Evolutionary conservation across 1,140 invertebrate genomes (phyloP), one percentile per base, ranked within the genome.

Genomic region (Neuroterus valhalla): DNA sequence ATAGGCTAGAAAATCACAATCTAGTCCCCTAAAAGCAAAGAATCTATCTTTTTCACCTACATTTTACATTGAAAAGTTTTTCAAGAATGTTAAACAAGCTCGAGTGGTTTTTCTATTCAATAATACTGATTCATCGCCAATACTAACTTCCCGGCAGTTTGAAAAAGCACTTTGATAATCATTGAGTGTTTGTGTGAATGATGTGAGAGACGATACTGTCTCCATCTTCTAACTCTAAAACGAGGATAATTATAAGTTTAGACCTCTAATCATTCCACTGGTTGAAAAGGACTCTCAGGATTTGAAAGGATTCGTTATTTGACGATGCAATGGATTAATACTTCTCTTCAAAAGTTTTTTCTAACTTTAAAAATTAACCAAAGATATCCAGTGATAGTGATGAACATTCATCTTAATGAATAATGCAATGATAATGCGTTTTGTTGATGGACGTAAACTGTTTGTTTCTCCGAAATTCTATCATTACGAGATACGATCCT

Each of bases 1-100:
- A 15, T 62, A 62, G 55, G 55, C 55, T 62, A 62, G 31, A 26
- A 62, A 62, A 12, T 62, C 26, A 62, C 55, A 62, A 62, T 62
- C 55, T 62, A 62, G 55, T 62, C 55, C 26, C 55, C 31, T n/a
- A 38, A 62, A 26, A 12, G 23, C 12, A 38, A 38, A 19, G 5
- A 38, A 62, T 38, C 3, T 38, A 38, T 38, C 6, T 38, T 38
- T 38, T 62, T 62, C 23, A 23, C 52, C 5, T 3, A 62, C 55
- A 62, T 62, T 62, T 62, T 62, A 8, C 6, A 62, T 62, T 62
- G 21, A 62, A 62, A 62, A 1, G 6, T 62, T 31, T 62, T 15
- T 52, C 21, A 52, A 26, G 8, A 38, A 19, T 19, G 1, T 17
- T n/a, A n/a, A 62, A 31, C 15, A 38, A 62, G 10, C 3, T n/a